A percentile compares a stretch with the other conserved stretches of the same genome.
Conservation (phyloP, 64 coral and sea anemone genomes). For the Actinia equina region DNA sequence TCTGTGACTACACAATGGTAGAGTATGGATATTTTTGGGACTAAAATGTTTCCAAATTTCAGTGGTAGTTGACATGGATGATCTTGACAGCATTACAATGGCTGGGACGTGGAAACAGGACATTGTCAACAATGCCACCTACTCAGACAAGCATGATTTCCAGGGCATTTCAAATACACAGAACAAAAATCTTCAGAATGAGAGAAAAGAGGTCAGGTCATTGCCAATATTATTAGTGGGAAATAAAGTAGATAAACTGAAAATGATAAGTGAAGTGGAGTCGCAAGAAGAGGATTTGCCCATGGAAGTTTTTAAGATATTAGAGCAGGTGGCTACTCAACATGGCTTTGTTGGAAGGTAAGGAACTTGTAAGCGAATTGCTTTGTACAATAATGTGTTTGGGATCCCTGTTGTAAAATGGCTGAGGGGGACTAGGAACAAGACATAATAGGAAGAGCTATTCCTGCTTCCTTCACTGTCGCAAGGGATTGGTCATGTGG, state of each 20-base stretch:
- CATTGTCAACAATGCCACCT: conserved; percentile 82
- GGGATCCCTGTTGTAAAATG: no score
- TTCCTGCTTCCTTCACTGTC: no score
- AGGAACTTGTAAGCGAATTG: background rate
- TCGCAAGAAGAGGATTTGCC: conserved; percentile 21
- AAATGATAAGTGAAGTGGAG: background rate
- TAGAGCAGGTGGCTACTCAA: conserved; percentile 78
- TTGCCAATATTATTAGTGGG: conserved; percentile 91
- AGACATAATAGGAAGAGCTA: no score
- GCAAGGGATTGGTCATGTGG: no score
- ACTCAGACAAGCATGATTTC: conserved; percentile 40
- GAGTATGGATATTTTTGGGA: background rate
- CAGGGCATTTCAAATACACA: conserved; percentile 6
- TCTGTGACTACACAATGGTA: no score
- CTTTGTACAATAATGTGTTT: no score
- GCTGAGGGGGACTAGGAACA: no score
- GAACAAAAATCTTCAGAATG: background rate
- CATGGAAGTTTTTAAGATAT: conserved; percentile 44
- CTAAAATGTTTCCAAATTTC: background rate
- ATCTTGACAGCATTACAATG: conserved; percentile 85
- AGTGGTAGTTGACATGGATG: conserved; percentile 98
- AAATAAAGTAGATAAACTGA: conserved; percentile 88
- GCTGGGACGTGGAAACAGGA: conserved; percentile 99
- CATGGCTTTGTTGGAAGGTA: conserved; percentile 97
- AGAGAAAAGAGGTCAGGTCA: conserved; percentile 18